Conservation (phyloP, 2,113 vertebrate genomes). For the Nettapus auritus region DNA sequence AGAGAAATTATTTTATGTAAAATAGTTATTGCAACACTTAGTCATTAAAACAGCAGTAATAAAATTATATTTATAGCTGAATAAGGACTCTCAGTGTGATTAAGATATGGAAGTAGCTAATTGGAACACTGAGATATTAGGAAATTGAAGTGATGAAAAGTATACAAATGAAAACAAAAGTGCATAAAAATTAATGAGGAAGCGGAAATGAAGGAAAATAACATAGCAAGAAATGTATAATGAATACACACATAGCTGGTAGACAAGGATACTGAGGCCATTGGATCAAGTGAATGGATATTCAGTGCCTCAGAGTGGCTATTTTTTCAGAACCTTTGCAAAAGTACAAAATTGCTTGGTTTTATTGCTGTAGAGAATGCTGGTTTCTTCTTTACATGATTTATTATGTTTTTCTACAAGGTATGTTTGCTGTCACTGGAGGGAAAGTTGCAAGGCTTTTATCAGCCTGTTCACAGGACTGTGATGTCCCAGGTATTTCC, state of each 20-base stretch:
- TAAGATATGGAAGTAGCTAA: conserved; percentile 61
- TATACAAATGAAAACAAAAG: conserved; percentile 62
- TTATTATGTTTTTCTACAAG: not conserved
- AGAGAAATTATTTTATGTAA: conserved; percentile 42
- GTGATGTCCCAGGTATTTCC: too few relatives aligned
- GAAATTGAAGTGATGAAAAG: conserved; percentile 54
- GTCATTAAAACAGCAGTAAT: conserved; percentile 60
- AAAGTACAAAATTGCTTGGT: fast-evolving
- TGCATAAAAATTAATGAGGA: conserved; percentile 57
- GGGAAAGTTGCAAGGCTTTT: not conserved
- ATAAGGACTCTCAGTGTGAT: conserved; percentile 59
- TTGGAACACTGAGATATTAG: conserved; percentile 65
- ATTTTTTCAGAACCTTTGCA: not conserved
- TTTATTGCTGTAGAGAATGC: not conserved
- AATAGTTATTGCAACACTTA: conserved; percentile 52
- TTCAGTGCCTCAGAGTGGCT: not conserved
- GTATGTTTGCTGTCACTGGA: not conserved
- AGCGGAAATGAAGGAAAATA: conserved; percentile 49
- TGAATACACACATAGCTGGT: conserved; percentile 12
- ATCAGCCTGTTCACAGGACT: not conserved
- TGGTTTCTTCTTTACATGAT: not conserved
- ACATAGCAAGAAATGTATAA: conserved; percentile 16
- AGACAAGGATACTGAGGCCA: not conserved
- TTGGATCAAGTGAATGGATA: not conserved
- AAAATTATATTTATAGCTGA: conserved; percentile 63